These are phyloP conservation scores for Sus cebifrons DNA, from an alignment of 2,797 vertebrate species.

Conservation along the genomic window DNA sequence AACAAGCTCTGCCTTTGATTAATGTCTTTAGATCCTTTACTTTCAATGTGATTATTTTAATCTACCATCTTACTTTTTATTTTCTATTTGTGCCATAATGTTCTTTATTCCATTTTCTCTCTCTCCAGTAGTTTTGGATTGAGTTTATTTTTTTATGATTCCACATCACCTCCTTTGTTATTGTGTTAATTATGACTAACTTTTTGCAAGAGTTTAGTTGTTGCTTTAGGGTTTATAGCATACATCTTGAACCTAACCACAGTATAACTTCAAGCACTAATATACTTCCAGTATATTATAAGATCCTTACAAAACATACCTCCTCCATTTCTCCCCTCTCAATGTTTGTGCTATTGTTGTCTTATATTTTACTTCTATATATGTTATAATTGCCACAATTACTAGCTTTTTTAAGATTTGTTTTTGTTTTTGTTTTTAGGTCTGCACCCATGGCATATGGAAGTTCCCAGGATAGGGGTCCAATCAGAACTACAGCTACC, in stretches of 20 bases:
- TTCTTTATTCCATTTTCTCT: conserved; percentile 10
- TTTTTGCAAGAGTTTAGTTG: neutral
- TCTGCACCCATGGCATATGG: no score
- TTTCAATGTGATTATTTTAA: neutral
- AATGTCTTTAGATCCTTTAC: neutral
- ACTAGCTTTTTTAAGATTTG: no score
- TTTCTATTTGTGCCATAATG: neutral
- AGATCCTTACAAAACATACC: neutral
- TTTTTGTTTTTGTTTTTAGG: no score
- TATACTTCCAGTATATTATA: neutral
- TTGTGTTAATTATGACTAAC: neutral
- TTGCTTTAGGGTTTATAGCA: neutral
- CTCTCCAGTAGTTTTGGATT: neutral
- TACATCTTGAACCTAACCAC: neutral
- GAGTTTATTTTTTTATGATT: neutral
- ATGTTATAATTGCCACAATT: neutral
- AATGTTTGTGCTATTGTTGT: neutral
- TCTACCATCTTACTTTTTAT: neutral
- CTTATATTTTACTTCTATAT: neutral
- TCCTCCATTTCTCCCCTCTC: neutral
- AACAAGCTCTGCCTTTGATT: neutral
- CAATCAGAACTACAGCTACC: no score
- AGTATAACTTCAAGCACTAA: neutral
- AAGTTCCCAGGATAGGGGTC: no score
- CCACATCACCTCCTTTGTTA: neutral